Evolutionary conservation across 2,797 vertebrate species (phyloP), one percentile per base, ranked within the genome.

Genomic region (Microtus agrestis): DNA sequence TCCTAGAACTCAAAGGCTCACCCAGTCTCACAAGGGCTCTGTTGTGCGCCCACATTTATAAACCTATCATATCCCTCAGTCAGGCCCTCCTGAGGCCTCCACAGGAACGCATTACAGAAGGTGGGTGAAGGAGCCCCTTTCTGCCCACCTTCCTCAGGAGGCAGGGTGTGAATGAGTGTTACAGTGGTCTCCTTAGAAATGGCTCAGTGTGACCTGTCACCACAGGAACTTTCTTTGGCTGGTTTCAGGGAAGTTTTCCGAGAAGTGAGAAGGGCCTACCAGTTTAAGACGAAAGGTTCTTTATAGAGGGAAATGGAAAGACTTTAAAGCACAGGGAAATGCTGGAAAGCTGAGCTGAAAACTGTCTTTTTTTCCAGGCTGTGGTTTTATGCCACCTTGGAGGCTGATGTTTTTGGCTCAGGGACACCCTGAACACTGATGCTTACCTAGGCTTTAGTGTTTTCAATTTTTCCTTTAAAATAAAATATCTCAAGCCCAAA

Each of bases 151-250:
- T 82, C 69, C 74, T 92, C 29, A 15, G 31, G 73, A 56, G 56
- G 51, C 17, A 61, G 69, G 74, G 43, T 73, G 21, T 40, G 29
- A 95, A 46, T 4, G n/a, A 74, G 48, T n/a, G 19, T 37, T 43
- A 51, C 31, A 76, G 40, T 34, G 91, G 92, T 74, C 91, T 96
- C 93, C 71, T 81, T 59, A 91, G 87, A 89, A 95, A 92, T n/a
- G 54, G 84, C 21, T 82, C 43, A 84, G 84, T 65, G 76, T 89
- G 96, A 77, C 86, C 91, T 93, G 92, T 93, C 69, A 54, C 94
- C 96, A 81, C 79, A 74, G 90, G 93, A 94, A 94, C 96, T 93
- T 94, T 65, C 96, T 91, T 88, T 95, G 95, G 96, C 93, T 67
- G 5, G 7, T 74, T 63, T 48, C 59, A 27, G 91, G 78, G 87